Conservation (phyloP, 1,140 invertebrate species). For the Eciton burchellii region DNA sequence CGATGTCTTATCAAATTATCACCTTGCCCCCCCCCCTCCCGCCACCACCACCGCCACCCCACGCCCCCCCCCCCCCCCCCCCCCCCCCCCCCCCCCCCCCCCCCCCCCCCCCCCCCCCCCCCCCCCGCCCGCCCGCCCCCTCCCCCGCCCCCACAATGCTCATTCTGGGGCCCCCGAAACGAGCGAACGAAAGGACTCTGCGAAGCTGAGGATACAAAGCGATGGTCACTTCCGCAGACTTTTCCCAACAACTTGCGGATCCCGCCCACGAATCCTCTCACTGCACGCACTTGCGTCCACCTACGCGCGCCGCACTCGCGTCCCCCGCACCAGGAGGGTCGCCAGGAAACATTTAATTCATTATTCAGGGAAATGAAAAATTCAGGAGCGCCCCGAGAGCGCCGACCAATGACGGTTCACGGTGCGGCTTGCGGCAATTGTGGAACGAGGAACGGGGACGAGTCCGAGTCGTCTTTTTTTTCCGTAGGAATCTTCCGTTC, state of each 20-base stretch:
- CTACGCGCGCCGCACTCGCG: conserved; percentile 56
- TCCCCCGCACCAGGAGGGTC: conserved; percentile 64
- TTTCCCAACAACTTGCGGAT: conserved; percentile 80
- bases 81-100: conserved; percentile 74
- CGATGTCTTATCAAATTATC: conserved; percentile 86
- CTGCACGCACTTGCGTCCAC: conserved; percentile 64
- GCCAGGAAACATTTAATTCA: conserved; percentile 84
- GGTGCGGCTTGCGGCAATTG: conserved; percentile 48
- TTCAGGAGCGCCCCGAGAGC: conserved; percentile 72
- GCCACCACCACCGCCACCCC: too few species aligned
- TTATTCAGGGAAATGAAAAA: conserved; percentile 84
- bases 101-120: conserved; percentile 74
- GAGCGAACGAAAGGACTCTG: conserved; percentile 70
- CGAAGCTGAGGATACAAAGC: conserved; percentile 80
- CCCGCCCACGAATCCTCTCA: conserved; percentile 32
- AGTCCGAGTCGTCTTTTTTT: conserved; percentile 12
- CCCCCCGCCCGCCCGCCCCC: conserved; percentile 55
- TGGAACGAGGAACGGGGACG: conserved; percentile 37
- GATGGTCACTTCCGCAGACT: conserved; percentile 80
- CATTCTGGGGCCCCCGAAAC: conserved; percentile 52
- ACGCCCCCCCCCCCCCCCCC: conserved; percentile 78
- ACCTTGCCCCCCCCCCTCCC: conserved; percentile 81
- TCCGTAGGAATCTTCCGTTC: conserved; percentile 22
- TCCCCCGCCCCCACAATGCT: conserved; percentile 57
- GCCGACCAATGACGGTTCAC: conserved; percentile 43